Conservation (phyloP, 2,888 invertebrate species). For the Anagyrus pseudococci region DNA sequence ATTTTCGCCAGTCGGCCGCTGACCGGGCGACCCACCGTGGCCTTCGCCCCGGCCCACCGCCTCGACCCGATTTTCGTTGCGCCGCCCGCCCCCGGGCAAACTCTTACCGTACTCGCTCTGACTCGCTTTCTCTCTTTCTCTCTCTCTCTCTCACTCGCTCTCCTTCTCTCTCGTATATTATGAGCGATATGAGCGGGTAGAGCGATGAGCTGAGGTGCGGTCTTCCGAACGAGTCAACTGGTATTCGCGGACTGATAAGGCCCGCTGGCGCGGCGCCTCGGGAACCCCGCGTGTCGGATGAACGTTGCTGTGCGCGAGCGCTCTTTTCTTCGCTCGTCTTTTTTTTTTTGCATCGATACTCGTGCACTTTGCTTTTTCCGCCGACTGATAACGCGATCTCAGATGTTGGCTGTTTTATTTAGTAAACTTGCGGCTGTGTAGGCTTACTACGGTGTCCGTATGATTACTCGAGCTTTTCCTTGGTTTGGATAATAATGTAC, state of each 20-base stretch:
- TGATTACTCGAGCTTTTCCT: too few species aligned
- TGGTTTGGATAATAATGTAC: too few species aligned
- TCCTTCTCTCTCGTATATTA: too few species aligned
- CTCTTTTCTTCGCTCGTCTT: background rate
- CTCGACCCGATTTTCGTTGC: constrained; percentile 25
- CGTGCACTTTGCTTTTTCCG: too few species aligned
- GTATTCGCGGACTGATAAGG: constrained; percentile 56
- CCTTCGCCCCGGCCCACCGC: too few species aligned
- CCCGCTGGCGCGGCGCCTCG: constrained; percentile 38
- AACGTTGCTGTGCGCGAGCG: constrained; percentile 11
- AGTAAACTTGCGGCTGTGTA: too few species aligned
- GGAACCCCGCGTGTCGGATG: too few species aligned
- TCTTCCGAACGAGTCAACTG: constrained; percentile 44
- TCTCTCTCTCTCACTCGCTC: too few species aligned
- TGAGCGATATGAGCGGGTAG: background rate
- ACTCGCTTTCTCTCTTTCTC: too few species aligned
- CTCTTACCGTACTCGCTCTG: background rate
- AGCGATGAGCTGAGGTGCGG: background rate
- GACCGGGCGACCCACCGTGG: background rate
- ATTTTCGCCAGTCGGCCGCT: constrained; percentile 5
- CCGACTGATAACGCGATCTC: too few species aligned
- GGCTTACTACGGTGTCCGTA: too few species aligned
- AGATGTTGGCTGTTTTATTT: too few species aligned
- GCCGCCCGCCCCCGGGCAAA: background rate
- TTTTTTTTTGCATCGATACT: constrained; percentile 9